Conservation (phyloP, 2,113 vertebrate species). For the Lophius piscatorius region DNA sequence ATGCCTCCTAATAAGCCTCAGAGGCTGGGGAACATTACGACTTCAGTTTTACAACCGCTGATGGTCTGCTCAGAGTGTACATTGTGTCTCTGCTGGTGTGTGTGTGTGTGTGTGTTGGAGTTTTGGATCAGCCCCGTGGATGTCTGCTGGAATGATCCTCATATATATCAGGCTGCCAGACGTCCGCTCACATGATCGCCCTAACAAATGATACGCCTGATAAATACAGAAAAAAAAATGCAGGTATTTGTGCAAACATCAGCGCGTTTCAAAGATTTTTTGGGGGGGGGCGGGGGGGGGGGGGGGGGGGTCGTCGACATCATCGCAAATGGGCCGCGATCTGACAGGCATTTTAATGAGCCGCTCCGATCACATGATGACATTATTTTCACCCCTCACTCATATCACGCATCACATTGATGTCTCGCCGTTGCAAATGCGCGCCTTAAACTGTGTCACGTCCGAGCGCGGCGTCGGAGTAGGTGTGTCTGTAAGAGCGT, state of each 20-base stretch:
- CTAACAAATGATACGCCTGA: conserved; percentile 66
- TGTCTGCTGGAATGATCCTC: conserved; percentile 53
- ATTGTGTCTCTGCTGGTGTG: conserved; percentile 36
- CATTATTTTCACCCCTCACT: conserved; percentile 55
- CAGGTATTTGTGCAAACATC: background rate
- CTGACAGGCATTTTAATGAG: conserved; percentile 73
- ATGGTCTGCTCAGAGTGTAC: conserved; percentile 70
- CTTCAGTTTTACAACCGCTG: conserved; percentile 76
- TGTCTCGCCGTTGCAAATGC: background rate
- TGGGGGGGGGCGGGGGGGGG: too few species aligned
- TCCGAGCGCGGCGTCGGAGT: conserved; percentile 14
- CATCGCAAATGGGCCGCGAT: conserved; percentile 53
- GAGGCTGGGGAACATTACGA: conserved; percentile 75
- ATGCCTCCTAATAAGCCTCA: conserved; percentile 82
- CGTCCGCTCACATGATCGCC: conserved; percentile 56
- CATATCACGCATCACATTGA: conserved; percentile 37
- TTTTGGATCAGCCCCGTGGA: conserved; percentile 30
- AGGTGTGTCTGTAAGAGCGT: too few species aligned
- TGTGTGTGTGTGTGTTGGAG: conserved; percentile 2
- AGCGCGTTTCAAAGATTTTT: too few species aligned
- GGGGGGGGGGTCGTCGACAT: too few species aligned
- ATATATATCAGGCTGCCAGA: conserved; percentile 68
- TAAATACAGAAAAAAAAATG: conserved; percentile 49
- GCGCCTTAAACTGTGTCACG: conserved; percentile 52
- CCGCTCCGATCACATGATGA: conserved; percentile 34